Percentiles rank a stretch among this genome's conserved stretches.
Evolutionary conservation across 2,113 vertebrate species (phyloP).

Genomic region (Syngnathus scovelli): DNA sequence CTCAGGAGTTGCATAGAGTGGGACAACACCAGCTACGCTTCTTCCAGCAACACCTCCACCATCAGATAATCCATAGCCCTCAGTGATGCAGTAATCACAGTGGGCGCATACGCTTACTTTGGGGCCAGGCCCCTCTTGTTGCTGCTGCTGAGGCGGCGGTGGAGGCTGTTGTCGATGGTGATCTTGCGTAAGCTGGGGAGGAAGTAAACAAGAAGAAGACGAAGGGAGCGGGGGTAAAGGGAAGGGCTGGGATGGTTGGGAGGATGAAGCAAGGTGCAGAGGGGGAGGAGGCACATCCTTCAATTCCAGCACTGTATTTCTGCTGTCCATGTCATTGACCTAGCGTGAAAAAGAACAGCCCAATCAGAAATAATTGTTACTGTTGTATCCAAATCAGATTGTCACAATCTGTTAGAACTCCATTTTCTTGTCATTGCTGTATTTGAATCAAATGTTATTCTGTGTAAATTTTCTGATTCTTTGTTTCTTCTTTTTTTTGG

Average conservation of each 20-base stretch:
- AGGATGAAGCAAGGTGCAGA: conserved; percentile 70
- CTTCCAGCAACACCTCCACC: conserved; percentile 57
- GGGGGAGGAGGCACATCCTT: conserved; percentile 87
- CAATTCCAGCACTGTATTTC: conserved; percentile 77
- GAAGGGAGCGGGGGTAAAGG: conserved; percentile 71
- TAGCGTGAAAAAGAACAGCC: conserved; percentile 42
- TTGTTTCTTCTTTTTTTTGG: no score
- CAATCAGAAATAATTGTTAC: background rate
- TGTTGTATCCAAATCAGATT: no score
- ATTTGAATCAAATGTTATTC: no score
- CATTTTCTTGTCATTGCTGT: no score
- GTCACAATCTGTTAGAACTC: no score
- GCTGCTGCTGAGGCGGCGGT: conserved; percentile 50
- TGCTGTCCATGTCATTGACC: conserved; percentile 88
- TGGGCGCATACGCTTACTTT: conserved; percentile 93
- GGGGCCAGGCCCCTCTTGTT: conserved; percentile 71
- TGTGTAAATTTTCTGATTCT: no score
- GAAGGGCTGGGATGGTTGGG: conserved; percentile 77
- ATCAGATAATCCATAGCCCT: conserved; percentile 54
- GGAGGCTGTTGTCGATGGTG: conserved; percentile 66
- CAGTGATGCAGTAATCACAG: conserved; percentile 68
- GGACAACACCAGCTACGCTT: conserved; percentile 58
- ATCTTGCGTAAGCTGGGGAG: conserved; percentile 67
- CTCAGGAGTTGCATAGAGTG: conserved; percentile 67
- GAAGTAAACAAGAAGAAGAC: conserved; percentile 72